phyloP scores from a whole-genome alignment of 2,888 invertebrate genomes.

The Mechanitis mazaeus region DNA sequence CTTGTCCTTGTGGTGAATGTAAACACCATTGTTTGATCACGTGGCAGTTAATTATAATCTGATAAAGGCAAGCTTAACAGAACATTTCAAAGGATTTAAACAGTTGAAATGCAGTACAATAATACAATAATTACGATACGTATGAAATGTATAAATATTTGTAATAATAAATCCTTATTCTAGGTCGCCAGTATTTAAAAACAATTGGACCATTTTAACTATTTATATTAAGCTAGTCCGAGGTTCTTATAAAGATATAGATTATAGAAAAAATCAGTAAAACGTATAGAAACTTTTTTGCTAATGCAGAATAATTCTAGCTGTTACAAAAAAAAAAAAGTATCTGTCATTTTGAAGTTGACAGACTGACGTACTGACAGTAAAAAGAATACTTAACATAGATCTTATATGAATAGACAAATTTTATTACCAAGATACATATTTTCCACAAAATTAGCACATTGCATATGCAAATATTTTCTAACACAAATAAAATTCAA shows the following conservation, averaged over 20 bases:
- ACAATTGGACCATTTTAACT: no score
- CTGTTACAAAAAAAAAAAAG: no score
- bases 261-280: no score
- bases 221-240: no score
- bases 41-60: conserved; percentile 63
- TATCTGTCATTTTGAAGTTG: no score
- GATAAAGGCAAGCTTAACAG: conserved; percentile 41
- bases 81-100: conserved; percentile 4
- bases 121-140: background rate
- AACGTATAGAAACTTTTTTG: no score
- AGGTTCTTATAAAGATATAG: no score
- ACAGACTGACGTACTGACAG: background rate
- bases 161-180: no score
- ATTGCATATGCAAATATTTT: conserved; percentile 11
- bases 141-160: background rate
- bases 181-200: no score
- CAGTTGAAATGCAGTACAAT: background rate
- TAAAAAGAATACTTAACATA: no score
- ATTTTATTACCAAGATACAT: background rate
- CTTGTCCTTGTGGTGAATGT: conserved; percentile 59
- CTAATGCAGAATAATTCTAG: no score
- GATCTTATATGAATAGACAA: no score
- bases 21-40: conserved; percentile 72
- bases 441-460: background rate
- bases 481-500: conserved; percentile 2